Base-by-base conservation (phyloP, 2,888 invertebrate species). In the Nasonia oneida region DNA sequence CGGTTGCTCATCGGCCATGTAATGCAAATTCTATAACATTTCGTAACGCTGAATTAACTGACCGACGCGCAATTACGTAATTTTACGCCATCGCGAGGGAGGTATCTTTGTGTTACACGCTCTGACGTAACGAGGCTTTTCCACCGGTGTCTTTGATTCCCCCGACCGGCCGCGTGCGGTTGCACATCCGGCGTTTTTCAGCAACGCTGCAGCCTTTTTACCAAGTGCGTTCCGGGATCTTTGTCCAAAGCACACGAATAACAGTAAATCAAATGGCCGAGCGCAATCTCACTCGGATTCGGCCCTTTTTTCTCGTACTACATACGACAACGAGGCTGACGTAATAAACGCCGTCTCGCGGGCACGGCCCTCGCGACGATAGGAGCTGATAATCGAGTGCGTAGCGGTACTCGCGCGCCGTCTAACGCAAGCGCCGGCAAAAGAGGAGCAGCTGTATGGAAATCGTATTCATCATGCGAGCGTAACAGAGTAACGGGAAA, bases 1-100 rank as follows among this genome's bases (percentile, higher is more conserved):
- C 88, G 88, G 88, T 90, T 91, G 90, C 89, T 88, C 90, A 90
- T 89, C 88, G 87, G 87, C 88, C 90, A 89, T 89, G 89, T 89
- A 90, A 91, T 90, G 90, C 89, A 90, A 91, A 91, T 90, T 90
- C 89, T 89, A 86, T 79, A 88, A 88, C 87, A 90, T 90, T 90
- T 90, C 89, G 90, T 90, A 91, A 91, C 88, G 88, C 86, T 84
- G 87, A 89, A 90, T 90, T 90, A 90, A 89, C 90, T 88, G 89
- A 89, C 89, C 89, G 82, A 42, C 85, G 42, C 78, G 84, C 67
- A 86, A 86, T 87, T 86, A 86, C 87, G 86, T 86, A 87, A 87
- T 76, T 75, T 73, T 67, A 23, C 64, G 64, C 73, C 29, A 33
- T 4, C 12, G 53, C 71, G 29, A 18, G 42, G 5, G 18, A 42